phyloP scores from a whole-genome alignment of 2,797 vertebrate species.

The Gymnopithys bicolor region DNA sequence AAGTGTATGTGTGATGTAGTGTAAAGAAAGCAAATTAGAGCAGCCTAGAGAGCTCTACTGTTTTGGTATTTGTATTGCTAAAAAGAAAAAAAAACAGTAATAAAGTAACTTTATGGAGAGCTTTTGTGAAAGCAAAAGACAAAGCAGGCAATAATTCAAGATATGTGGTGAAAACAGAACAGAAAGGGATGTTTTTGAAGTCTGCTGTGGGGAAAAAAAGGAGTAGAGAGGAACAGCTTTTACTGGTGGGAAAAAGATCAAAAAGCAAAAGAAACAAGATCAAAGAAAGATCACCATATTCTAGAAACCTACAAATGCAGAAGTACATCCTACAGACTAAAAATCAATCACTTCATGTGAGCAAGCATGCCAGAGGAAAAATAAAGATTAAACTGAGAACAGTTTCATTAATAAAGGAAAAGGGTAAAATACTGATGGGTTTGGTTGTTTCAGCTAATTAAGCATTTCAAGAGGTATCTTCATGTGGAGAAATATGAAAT shows the following conservation, averaged over 20 bases:
- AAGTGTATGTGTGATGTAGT: not conserved
- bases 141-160: not conserved
- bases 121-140: not conserved
- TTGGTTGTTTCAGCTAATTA: not conserved
- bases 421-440: not conserved
- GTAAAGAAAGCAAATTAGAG: not conserved
- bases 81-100: not conserved
- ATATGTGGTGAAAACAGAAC: not conserved
- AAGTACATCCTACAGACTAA: not conserved
- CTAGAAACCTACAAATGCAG: slow-evolving; percentile 1
- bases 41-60: not conserved
- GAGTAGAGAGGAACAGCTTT: not conserved
- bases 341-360: not conserved
- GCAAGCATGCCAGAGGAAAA: not conserved
- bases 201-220: not conserved
- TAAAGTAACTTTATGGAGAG: not conserved
- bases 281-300: slow-evolving; percentile 24
- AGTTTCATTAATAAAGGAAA: slow-evolving; percentile 10
- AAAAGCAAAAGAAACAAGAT: slow-evolving; percentile 1
- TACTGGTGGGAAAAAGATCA: slow-evolving; percentile 11
- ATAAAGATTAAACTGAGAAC: not conserved
- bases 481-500: not conserved
- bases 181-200: not conserved
- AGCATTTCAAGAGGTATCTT: not conserved
- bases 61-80: not conserved